These are phyloP conservation scores for Drosophila miranda DNA, from an alignment of 1,140 invertebrate genomes.

Conservation along the genomic window DNA sequence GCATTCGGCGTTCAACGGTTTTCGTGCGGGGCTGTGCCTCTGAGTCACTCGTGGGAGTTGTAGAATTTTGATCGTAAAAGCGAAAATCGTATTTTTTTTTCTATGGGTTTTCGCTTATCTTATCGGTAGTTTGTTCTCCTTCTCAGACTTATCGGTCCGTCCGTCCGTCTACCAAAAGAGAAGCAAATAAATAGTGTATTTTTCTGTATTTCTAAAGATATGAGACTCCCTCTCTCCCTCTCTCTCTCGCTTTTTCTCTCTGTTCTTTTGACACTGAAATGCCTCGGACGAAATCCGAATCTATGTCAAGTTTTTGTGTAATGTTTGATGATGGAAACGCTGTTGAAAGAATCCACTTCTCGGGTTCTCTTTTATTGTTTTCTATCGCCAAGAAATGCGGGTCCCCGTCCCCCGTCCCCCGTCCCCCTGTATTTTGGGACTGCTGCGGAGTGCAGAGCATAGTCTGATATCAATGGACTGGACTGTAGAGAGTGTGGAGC, in stretches of 20 bases:
- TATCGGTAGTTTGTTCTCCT: constrained; percentile 25
- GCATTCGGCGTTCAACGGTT: constrained; percentile 46
- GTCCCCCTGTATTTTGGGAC: neutral
- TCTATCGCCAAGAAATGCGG: constrained; percentile 28
- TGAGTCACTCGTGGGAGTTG: constrained; percentile 17
- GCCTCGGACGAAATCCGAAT: neutral
- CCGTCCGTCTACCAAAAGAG: neutral
- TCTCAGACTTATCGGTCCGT: constrained; percentile 29
- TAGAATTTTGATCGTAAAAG: constrained; percentile 11
- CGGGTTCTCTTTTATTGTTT: constrained; percentile 17
- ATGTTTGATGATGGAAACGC: constrained; percentile 22
- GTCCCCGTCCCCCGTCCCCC: neutral
- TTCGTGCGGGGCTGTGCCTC: neutral
- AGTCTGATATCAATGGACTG: constrained; percentile 4
- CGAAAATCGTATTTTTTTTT: constrained; percentile 15
- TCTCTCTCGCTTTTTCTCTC: constrained; percentile 9
- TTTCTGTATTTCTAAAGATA: constrained; percentile 14
- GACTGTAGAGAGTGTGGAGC: neutral
- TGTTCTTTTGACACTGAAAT: constrained; percentile 14
- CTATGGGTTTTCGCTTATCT: constrained; percentile 31
- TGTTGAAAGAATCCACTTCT: constrained; percentile 18
- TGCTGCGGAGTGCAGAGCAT: no score
- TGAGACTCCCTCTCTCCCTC: constrained; percentile 19
- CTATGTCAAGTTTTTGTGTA: constrained; percentile 37
- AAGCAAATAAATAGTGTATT: constrained; percentile 27